A percentile compares a stretch with the other conserved stretches of the same genome.
Evolutionary conservation across 2,888 invertebrate genomes (phyloP).

Genomic region (Pegoplata infirma): DNA sequence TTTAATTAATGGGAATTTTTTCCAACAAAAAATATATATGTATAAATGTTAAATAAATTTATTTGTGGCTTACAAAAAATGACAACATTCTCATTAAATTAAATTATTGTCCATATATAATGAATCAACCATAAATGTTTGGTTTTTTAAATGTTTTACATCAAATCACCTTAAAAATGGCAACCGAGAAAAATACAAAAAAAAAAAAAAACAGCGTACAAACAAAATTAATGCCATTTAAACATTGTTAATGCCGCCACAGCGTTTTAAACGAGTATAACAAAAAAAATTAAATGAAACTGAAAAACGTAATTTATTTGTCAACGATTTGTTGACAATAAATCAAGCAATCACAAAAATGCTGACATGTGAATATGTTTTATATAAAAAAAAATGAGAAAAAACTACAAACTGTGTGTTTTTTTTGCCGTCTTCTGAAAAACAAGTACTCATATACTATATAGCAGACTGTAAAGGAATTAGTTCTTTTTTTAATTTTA

Average conservation of each 20-base stretch:
- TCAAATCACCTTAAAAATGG: conserved; percentile 53
- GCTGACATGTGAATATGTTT: conserved; percentile 67
- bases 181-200: conserved; percentile 22
- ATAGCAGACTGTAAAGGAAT: not conserved
- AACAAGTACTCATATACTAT: conserved; percentile 19
- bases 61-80: conserved; percentile 44
- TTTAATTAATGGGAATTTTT: conserved; percentile 36
- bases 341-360: conserved; percentile 77
- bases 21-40: conserved; percentile 11
- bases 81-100: conserved; percentile 57
- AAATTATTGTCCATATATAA: conserved; percentile 59
- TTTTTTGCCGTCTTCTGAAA: conserved; percentile 41
- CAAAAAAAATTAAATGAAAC: conserved; percentile 43
- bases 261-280: conserved; percentile 29
- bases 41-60: conserved; percentile 45
- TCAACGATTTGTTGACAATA: conserved; percentile 73
- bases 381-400: conserved; percentile 20
- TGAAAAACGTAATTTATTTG: conserved; percentile 66
- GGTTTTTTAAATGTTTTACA: conserved; percentile 53
- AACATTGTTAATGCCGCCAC: conserved; percentile 46
- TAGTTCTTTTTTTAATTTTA: not conserved
- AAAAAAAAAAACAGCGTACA: conserved; percentile 6
- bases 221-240: conserved; percentile 42
- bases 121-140: conserved; percentile 55
- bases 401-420: conserved; percentile 11